Evolutionary conservation across 2,113 vertebrate genomes (phyloP).

Genomic region (Ariopsis seemanni): DNA sequence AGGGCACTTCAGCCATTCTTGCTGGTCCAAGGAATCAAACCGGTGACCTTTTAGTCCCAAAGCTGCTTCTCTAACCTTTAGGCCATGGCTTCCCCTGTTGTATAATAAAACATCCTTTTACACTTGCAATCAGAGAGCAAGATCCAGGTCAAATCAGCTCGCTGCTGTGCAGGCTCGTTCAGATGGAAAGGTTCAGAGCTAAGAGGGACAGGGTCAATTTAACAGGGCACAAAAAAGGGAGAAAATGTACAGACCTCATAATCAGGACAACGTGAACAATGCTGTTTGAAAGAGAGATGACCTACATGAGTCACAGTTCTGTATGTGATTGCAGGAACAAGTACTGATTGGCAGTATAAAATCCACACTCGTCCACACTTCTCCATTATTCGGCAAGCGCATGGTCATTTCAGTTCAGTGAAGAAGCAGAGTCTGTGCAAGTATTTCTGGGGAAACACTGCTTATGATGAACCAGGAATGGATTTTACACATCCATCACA

Average conservation of each 20-base stretch:
- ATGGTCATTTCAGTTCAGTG: not conserved
- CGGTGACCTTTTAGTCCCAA: no score
- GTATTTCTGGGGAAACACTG: no score
- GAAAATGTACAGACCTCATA: not conserved
- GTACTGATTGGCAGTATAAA: slow-evolving; percentile 20
- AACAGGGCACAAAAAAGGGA: not conserved
- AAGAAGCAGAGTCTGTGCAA: not conserved
- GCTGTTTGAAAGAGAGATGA: not conserved
- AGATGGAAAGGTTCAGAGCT: not conserved
- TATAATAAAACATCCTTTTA: not conserved
- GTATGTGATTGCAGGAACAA: slow-evolving; percentile 26
- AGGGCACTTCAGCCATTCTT: no score
- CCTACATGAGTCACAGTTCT: not conserved
- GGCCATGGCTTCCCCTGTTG: no score
- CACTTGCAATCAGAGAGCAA: slow-evolving; percentile 24
- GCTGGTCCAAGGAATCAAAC: no score
- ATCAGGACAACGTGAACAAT: not conserved
- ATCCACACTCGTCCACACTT: not conserved
- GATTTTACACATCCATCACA: not conserved
- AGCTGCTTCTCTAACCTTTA: no score
- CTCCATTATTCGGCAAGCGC: not conserved
- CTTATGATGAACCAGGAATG: not conserved
- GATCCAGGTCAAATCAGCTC: not conserved
- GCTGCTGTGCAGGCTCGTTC: not conserved
- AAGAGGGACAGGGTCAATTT: not conserved